Percentiles rank a stretch among this genome's conserved stretches.
Evolutionary conservation across 1,140 invertebrate species (phyloP).

Genomic region (Cyphomyrmex costatus): DNA sequence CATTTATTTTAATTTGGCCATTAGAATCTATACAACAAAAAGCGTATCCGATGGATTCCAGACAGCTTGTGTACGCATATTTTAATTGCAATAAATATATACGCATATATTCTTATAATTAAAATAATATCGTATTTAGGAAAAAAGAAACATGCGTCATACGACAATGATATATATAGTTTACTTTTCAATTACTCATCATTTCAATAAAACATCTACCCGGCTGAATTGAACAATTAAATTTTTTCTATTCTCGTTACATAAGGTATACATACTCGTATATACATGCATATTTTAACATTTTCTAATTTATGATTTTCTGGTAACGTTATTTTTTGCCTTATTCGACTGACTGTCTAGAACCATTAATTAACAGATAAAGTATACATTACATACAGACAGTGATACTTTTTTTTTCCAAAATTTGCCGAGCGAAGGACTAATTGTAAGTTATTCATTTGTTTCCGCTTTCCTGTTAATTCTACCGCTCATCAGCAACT

Average conservation of each 20-base stretch:
- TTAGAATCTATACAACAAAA: not conserved
- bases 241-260: not conserved
- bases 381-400: not conserved
- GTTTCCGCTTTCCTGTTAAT: conserved; percentile 31
- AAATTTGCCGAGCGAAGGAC: conserved; percentile 19
- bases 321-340: not conserved
- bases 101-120: not conserved
- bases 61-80: not conserved
- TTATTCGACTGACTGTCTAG: not conserved
- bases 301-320: not conserved
- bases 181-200: not conserved
- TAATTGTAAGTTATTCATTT: conserved; percentile 22
- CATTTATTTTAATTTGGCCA: not conserved
- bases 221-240: not conserved
- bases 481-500: conserved; percentile 21
- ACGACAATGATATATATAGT: not conserved
- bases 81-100: not conserved
- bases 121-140: conserved; percentile 6
- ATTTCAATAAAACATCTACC: not conserved
- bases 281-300: too few relatives aligned
- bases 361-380: conserved; percentile 26
- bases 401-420: not conserved
- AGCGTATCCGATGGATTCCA: not conserved
- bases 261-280: not conserved
- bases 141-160: not conserved